phyloP scores from a whole-genome alignment of 2,888 invertebrate species.

The Thecophora atra region DNA sequence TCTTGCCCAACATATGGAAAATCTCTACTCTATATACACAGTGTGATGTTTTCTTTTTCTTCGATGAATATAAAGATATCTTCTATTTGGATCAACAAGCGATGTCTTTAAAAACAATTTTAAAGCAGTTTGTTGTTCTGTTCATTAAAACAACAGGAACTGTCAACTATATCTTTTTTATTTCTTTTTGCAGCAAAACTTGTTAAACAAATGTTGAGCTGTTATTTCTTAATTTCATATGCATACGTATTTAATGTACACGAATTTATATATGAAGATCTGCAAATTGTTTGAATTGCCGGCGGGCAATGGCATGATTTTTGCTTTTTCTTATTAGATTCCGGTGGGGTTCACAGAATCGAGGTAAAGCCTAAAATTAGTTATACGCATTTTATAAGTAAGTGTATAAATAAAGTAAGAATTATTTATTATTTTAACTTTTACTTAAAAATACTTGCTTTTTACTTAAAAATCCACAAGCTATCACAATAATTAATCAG shows the following conservation, averaged over 20 bases:
- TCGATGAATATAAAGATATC: slow-evolving; percentile 5
- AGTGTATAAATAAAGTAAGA: slow-evolving; percentile 27
- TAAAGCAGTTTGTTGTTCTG: slow-evolving; percentile 22
- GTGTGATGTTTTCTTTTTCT: slow-evolving; percentile 8
- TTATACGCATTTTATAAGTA: slow-evolving; percentile 17
- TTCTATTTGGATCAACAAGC: slow-evolving; percentile 18
- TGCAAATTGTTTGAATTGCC: no score
- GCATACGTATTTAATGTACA: no score
- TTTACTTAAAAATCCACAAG: background rate
- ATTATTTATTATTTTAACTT: slow-evolving; percentile 22
- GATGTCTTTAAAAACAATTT: background rate
- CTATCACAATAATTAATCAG: background rate
- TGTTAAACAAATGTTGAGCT: background rate
- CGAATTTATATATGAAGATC: no score
- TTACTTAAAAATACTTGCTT: slow-evolving; percentile 26
- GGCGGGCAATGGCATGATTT: no score
- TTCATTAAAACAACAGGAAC: slow-evolving; percentile 19
- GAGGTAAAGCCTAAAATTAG: slow-evolving; percentile 20
- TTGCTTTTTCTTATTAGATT: no score
- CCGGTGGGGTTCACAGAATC: slow-evolving; percentile 36
- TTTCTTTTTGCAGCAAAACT: no score
- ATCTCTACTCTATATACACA: slow-evolving; percentile 13
- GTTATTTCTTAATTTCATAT: background rate
- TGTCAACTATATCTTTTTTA: slow-evolving; percentile 16
- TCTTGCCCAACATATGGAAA: slow-evolving; percentile 28